Percentiles rank a stretch among this genome's conserved stretches.
phyloP scores from a whole-genome alignment of 64 coral and sea anemone genomes.

The Montipora efflorescens region DNA sequence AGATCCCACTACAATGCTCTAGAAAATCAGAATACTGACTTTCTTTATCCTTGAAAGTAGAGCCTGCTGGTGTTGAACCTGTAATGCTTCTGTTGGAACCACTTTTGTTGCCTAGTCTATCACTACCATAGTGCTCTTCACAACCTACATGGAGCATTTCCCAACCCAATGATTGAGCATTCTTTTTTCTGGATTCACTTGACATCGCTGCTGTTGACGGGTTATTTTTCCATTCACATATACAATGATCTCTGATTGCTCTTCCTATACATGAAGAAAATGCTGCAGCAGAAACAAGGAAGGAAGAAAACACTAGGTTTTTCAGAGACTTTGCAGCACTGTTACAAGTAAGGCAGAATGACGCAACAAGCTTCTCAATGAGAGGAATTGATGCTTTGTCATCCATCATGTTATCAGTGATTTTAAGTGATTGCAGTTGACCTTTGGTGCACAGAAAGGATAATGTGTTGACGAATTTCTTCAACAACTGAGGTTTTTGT shows the following conservation, averaged over 20 bases:
- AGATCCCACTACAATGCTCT: not conserved
- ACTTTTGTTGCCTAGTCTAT: not conserved
- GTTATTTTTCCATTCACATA: not conserved
- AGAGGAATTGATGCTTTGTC: slow-evolving; percentile 34
- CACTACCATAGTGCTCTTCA: not conserved
- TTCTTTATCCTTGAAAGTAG: not conserved
- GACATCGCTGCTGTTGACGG: not conserved
- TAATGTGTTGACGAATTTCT: slow-evolving; percentile 33
- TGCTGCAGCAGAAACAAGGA: slow-evolving; percentile 18
- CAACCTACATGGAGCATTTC: not conserved
- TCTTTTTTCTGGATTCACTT: not conserved
- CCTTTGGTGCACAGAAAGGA: slow-evolving; percentile 49
- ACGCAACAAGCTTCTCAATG: slow-evolving; percentile 38
- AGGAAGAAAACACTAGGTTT: slow-evolving; percentile 40
- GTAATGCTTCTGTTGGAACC: not conserved
- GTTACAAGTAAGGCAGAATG: slow-evolving; percentile 40
- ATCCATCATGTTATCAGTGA: slow-evolving; percentile 48
- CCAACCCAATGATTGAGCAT: not conserved
- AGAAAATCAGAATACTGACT: not conserved
- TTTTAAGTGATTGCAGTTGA: slow-evolving; percentile 33
- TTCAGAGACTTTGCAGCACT: slow-evolving; percentile 14
- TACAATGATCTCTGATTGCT: slow-evolving; percentile 55
- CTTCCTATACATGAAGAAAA: slow-evolving; percentile 4
- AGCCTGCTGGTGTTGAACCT: not conserved
- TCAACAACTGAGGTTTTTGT: not conserved